phyloP scores from a whole-genome alignment of 1,140 invertebrate species.

The Wiebesia pumilae region DNA sequence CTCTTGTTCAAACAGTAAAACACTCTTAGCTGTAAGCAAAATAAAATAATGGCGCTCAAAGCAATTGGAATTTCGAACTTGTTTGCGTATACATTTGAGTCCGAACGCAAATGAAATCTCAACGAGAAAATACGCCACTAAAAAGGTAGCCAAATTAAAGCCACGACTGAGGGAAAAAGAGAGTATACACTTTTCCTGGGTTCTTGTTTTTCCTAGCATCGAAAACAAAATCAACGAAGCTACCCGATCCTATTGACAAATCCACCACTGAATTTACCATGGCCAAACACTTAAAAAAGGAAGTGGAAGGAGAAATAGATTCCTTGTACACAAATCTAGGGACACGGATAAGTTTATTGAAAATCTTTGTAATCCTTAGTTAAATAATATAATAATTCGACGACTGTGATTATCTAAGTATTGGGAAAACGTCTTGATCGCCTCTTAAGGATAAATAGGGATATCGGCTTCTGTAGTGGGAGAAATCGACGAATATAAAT shows the following conservation, averaged over 20 bases:
- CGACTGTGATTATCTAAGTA: neutral
- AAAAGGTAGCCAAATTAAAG: conserved; percentile 33
- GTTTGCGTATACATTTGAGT: conserved; percentile 25
- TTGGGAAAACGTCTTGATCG: too few species aligned
- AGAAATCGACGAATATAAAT: too few species aligned
- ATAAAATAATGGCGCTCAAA: neutral
- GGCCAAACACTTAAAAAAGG: conserved; percentile 40
- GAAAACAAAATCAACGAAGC: conserved; percentile 49
- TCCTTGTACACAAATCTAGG: neutral
- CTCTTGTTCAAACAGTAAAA: neutral
- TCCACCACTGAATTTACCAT: conserved; percentile 34
- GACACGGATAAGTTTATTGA: too few species aligned
- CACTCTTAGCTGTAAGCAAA: neutral
- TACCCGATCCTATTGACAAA: conserved; percentile 36
- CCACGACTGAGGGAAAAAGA: neutral
- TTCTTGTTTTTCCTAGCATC: conserved; percentile 24
- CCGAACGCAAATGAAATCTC: conserved; percentile 28
- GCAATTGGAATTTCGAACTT: neutral
- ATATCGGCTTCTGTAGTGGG: too few species aligned
- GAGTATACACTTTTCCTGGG: neutral
- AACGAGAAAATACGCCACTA: conserved; percentile 1
- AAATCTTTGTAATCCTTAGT: too few species aligned
- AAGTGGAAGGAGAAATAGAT: neutral
- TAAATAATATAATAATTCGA: neutral
- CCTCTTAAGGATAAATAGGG: too few species aligned